Base-by-base conservation (phyloP, 2,113 vertebrate genomes). In the Colaptes auratus region DNA sequence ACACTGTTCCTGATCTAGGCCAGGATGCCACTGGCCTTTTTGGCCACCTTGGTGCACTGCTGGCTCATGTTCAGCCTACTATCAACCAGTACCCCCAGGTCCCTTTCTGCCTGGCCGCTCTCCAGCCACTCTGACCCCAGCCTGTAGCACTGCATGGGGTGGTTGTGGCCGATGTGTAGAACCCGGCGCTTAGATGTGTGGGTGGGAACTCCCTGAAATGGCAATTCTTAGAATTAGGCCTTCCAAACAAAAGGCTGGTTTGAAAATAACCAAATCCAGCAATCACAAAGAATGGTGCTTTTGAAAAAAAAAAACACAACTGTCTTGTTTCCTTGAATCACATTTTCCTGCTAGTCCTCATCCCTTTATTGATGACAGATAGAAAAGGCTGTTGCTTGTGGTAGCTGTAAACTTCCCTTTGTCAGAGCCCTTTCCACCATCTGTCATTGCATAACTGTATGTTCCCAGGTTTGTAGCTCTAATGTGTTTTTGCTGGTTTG, bases 391-490 rank as follows among this genome's bases (percentile, higher is more conserved):
- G 82, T 94, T 92, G 81, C 92, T 94, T 88, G 91, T 83, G 80
- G 83, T 93, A 88, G 90, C 50, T 95, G 73, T 86, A 95, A 94
- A 94, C 84, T 91, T 95, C 33, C 35, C 82, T 96, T 96, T 94
- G 95, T 96, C 85, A 90, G 89, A 97, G 65, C 81, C 81, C 69
- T 93, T 97, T 86, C 66, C 78, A 86, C 95, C 94, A 97, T 95
- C 96, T 98, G 96, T 96, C 94, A 92, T 64, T 93, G 79, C 93
- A 93, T 94, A 96, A 86, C 88, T 96, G 39, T 94, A 73, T 97
- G 93, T 96, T 98, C 89, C 83, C 89, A 85, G 92, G 92, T 97
- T 82, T 96, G 92, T 96, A 93, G 93, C 86, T 93, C 88, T 93
- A 94, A 92, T 96, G 71, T 95, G 87, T 79, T 90, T 93, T 91